phyloP scores from a whole-genome alignment of 2,113 vertebrate species.

The Larimichthys polyactis region DNA sequence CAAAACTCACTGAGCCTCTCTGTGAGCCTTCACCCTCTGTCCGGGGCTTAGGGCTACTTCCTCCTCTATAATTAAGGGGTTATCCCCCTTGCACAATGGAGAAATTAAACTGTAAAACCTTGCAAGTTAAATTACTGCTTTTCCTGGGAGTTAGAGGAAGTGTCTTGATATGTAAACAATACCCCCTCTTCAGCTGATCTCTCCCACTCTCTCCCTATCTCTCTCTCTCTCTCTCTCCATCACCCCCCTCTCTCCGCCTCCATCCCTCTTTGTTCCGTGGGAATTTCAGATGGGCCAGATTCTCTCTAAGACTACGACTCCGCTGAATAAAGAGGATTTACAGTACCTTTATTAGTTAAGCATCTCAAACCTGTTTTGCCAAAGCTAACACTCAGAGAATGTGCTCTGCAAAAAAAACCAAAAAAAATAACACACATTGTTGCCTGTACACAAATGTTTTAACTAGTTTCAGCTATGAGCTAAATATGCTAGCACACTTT shows the following conservation, averaged over 20 bases:
- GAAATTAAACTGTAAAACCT: constrained; percentile 76
- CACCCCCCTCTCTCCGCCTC: not conserved
- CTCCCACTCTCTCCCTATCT: constrained; percentile 19
- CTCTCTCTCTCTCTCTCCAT: not conserved
- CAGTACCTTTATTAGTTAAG: constrained; percentile 63
- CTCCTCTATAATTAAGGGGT: constrained; percentile 73
- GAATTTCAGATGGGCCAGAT: constrained; percentile 76
- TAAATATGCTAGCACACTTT: not conserved
- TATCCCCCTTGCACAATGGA: constrained; percentile 75
- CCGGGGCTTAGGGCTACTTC: constrained; percentile 75
- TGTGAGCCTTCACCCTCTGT: constrained; percentile 63
- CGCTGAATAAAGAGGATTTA: constrained; percentile 79
- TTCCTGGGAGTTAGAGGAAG: constrained; percentile 75
- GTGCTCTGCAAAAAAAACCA: constrained; percentile 27
- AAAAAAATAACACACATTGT: not conserved
- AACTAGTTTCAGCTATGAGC: not conserved
- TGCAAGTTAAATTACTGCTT: constrained; percentile 78
- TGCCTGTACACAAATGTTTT: too few relatives aligned
- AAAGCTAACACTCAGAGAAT: constrained; percentile 60
- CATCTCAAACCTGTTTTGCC: constrained; percentile 62
- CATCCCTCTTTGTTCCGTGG: constrained; percentile 73
- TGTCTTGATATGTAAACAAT: constrained; percentile 80
- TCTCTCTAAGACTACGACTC: constrained; percentile 71
- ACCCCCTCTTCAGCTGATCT: constrained; percentile 67
- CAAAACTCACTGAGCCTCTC: constrained; percentile 38